Percentiles rank a stretch among this genome's conserved stretches.
Conservation (phyloP, 2,797 vertebrate genomes). For the Neosilurus mollespiculum region DNA sequence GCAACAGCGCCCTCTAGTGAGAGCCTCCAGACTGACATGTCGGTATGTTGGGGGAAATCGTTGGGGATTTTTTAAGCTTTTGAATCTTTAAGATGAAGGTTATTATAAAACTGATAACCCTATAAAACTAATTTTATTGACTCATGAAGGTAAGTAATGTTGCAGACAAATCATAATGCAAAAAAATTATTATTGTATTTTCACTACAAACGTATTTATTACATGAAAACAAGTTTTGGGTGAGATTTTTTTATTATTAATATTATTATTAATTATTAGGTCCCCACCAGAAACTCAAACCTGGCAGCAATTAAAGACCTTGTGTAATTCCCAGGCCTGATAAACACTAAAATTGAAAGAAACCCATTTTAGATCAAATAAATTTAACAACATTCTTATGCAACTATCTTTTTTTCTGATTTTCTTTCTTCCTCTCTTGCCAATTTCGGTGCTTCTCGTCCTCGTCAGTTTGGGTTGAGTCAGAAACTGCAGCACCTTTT, state of each 20-base stretch:
- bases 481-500: slow-evolving; percentile 47
- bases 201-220: background rate
- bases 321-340: too few species aligned
- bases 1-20: slow-evolving; percentile 53
- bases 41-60: slow-evolving; percentile 58
- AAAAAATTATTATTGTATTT: background rate
- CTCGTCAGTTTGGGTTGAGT: slow-evolving; percentile 28
- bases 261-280: too few species aligned
- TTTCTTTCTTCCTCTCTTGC: background rate
- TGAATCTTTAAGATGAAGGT: background rate
- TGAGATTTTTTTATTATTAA: background rate
- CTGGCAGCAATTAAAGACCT: too few species aligned
- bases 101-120: background rate
- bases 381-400: too few species aligned
- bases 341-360: too few species aligned
- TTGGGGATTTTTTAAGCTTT: background rate
- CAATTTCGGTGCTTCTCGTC: background rate
- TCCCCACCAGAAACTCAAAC: too few species aligned
- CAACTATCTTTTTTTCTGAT: background rate
- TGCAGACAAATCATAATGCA: too few species aligned
- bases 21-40: slow-evolving; percentile 57
- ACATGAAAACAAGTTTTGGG: background rate
- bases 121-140: too few species aligned
- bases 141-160: too few species aligned
- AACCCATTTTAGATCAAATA: too few species aligned